Conservation (phyloP, 2,888 invertebrate genomes). For the Notocelia uddmanniana region DNA sequence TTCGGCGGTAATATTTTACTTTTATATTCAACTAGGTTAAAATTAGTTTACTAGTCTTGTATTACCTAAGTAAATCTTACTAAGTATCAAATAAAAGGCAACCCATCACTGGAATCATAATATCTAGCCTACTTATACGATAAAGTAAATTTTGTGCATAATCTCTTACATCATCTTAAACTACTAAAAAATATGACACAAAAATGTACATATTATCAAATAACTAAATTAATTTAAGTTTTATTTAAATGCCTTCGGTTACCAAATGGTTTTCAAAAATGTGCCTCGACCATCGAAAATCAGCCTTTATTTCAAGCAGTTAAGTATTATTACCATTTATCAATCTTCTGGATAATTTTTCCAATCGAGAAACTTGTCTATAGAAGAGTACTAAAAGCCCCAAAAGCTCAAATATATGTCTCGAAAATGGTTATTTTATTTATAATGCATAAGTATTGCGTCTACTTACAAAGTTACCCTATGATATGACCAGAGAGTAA, state of each 20-base stretch:
- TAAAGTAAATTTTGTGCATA: constrained; percentile 42
- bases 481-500: not conserved
- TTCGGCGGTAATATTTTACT: constrained; percentile 8
- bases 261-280: constrained; percentile 43
- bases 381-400: no score
- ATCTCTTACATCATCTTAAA: constrained; percentile 13
- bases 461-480: not conserved
- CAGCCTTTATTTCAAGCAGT: constrained; percentile 36
- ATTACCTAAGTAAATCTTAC: constrained; percentile 20
- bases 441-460: constrained; percentile 1
- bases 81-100: constrained; percentile 36
- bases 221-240: constrained; percentile 38
- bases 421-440: not conserved
- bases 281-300: constrained; percentile 17
- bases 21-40: constrained; percentile 14
- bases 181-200: constrained; percentile 46
- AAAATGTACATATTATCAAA: constrained; percentile 43
- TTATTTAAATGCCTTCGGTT: constrained; percentile 42
- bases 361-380: not conserved
- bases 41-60: not conserved
- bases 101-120: constrained; percentile 33
- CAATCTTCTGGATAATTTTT: not conserved
- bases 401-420: not conserved
- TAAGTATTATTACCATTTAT: constrained; percentile 13
- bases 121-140: constrained; percentile 14